Evolutionary conservation across 2,113 vertebrate species (phyloP).

Genomic region (Piaya cayana): DNA sequence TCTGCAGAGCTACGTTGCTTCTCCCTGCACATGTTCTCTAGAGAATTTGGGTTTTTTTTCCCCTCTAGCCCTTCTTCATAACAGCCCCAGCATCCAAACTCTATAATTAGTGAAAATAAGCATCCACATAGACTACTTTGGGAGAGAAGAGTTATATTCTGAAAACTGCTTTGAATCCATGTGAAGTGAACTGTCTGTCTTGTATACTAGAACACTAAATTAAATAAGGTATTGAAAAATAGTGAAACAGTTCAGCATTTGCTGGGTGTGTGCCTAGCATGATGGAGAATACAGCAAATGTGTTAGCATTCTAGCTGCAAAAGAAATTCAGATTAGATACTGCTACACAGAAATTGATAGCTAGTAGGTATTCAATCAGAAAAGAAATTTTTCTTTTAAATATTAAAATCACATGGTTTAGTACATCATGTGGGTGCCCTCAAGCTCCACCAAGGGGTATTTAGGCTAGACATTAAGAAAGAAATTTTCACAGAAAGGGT

Average conservation of each 20-base stretch:
- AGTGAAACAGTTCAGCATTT: constrained; percentile 19
- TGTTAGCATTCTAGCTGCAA: not conserved
- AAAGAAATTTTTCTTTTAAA: constrained; percentile 44
- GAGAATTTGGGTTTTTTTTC: not conserved
- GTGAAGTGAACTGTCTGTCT: constrained; percentile 43
- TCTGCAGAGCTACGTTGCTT: not conserved
- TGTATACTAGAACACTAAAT: constrained; percentile 48
- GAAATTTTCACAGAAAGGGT: too few species aligned
- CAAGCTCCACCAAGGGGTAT: too few species aligned
- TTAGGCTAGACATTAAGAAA: too few species aligned
- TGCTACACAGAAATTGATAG: constrained; percentile 28
- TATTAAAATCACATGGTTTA: constrained; percentile 29
- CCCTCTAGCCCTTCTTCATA: not conserved
- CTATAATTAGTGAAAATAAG: not conserved
- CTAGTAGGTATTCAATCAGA: constrained; percentile 47
- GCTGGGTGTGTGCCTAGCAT: not conserved
- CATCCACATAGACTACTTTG: not conserved
- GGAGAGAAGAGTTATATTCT: constrained; percentile 33
- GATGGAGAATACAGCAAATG: not conserved
- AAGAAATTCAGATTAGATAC: constrained; percentile 50
- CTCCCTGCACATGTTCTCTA: not conserved
- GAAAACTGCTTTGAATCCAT: constrained; percentile 57
- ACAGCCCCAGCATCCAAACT: not conserved
- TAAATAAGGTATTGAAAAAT: constrained; percentile 56
- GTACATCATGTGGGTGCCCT: constrained; percentile 39